These are phyloP conservation scores for Paralichthys olivaceus DNA, from an alignment of 2,113 vertebrate species.

Conservation along the genomic window DNA sequence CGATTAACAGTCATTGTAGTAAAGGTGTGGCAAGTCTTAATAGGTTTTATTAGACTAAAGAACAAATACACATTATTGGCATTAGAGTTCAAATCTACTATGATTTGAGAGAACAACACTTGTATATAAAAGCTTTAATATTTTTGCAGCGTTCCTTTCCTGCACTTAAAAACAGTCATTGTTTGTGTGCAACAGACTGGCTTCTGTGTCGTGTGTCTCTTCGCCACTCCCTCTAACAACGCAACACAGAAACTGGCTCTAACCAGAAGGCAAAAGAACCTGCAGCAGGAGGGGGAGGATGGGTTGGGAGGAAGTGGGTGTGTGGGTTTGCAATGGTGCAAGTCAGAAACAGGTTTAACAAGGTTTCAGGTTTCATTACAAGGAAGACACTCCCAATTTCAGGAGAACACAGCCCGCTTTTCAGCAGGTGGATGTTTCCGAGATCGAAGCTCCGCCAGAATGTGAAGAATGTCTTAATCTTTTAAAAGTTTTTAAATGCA, in stretches of 20 bases:
- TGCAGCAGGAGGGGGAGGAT: not conserved
- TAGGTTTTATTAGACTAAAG: not conserved
- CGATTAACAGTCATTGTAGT: not conserved
- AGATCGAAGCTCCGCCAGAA: not conserved
- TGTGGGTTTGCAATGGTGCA: conserved; percentile 20
- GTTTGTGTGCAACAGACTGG: conserved; percentile 1
- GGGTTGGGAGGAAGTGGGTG: conserved; percentile 6
- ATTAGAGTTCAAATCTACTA: not conserved
- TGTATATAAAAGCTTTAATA: not conserved
- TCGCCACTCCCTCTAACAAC: conserved; percentile 57
- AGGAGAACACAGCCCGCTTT: conserved; percentile 22
- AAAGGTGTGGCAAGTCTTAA: not conserved
- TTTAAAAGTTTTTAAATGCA: not conserved
- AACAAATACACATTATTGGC: not conserved
- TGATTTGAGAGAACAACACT: not conserved
- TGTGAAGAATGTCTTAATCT: conserved; percentile 3
- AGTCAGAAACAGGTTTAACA: conserved; percentile 79
- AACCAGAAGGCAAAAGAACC: conserved; percentile 52
- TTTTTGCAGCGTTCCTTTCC: not conserved
- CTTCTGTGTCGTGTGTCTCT: conserved; percentile 27
- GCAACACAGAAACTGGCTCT: conserved; percentile 70
- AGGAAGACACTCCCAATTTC: conserved; percentile 57
- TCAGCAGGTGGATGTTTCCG: conserved; percentile 53
- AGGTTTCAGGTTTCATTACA: conserved; percentile 71
- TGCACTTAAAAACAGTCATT: not conserved